phyloP scores from a whole-genome alignment of 2,113 vertebrate genomes.

The Gambusia holbrooki region DNA sequence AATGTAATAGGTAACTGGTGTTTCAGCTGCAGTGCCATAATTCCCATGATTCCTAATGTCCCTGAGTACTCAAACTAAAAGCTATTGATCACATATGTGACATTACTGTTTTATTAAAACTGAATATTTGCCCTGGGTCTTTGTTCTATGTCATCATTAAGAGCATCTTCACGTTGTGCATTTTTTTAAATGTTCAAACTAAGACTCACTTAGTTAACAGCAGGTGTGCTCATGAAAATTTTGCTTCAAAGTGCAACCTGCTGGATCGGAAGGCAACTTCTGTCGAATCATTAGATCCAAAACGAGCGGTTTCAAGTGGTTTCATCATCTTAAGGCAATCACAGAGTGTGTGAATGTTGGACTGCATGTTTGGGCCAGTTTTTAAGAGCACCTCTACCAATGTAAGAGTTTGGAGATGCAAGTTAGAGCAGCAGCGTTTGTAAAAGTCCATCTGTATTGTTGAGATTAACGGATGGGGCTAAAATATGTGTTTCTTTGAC shows the following conservation, averaged over 20 bases:
- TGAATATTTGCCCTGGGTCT: slow-evolving; percentile 31
- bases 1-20: slow-evolving; percentile 13
- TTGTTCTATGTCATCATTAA: slow-evolving; percentile 6
- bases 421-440: slow-evolving; percentile 24
- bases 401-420: slow-evolving; percentile 39
- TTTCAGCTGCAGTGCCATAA: slow-evolving; percentile 10
- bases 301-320: slow-evolving; percentile 62
- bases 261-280: slow-evolving; percentile 36
- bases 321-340: slow-evolving; percentile 68
- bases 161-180: background rate
- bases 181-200: slow-evolving; percentile 12
- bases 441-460: background rate
- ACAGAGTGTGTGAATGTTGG: slow-evolving; percentile 13
- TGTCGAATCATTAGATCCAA: slow-evolving; percentile 60
- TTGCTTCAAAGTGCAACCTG: slow-evolving; percentile 34
- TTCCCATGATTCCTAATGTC: slow-evolving; percentile 12
- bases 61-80: slow-evolving; percentile 22
- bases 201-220: slow-evolving; percentile 6
- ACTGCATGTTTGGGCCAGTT: background rate
- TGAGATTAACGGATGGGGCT: slow-evolving; percentile 8
- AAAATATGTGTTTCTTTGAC: slow-evolving; percentile 4
- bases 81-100: slow-evolving; percentile 9
- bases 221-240: slow-evolving; percentile 27
- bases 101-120: slow-evolving; percentile 4
- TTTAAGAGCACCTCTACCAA: slow-evolving; percentile 40